Base-by-base conservation (phyloP, 2,888 invertebrate species). In the Eristalis intricaria region DNA sequence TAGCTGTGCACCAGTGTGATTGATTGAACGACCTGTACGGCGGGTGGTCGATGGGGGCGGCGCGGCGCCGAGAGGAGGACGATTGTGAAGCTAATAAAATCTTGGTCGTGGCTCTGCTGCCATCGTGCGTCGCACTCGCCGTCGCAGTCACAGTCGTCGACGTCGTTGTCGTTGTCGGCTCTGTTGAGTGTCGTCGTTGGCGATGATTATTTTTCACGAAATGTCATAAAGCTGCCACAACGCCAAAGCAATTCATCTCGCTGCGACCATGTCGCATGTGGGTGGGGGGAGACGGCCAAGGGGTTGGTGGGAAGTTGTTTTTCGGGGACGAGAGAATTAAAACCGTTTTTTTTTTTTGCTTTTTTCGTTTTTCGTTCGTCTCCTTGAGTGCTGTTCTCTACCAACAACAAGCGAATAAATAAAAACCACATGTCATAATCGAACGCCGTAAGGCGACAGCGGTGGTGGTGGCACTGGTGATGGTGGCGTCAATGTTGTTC, bases 371-470 rank as follows among this genome's bases (percentile, higher is more conserved):
- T 38, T 32, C 22, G 0, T 11, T 38, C 29, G 22, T 58, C 11
- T 19, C 38, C 19, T 58, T 56, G 32, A 32, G 32, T 32, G 32
- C 32, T 60, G 26, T 15, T 8, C 26, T 26, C 26, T 26, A 60
- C 50, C 68, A 81, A 81, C 75, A 85, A 85, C 85, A 85, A 81
- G 81, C 85, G 65, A 86, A 86, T 86, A 86, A 82, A 86, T 86
- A 85, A 85, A 79, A 85, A 86, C 86, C 86, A 85, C 86, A 86
- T 82, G 86, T 86, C 86, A 86, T 82, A 82, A 86, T 82, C 82
- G 85, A 80, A 63, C 76, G 85, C 43, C 73, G 81, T 64, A 85
- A 76, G 81, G 77, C 65, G 26, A 65, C 43, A 32, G 63, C 19
- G 63, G 32, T 13, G 32, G 56, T 13, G 38, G 38, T 13, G 38